Conservation (phyloP, 2,113 vertebrate species). For the Sphaerodactylus townsendi region DNA sequence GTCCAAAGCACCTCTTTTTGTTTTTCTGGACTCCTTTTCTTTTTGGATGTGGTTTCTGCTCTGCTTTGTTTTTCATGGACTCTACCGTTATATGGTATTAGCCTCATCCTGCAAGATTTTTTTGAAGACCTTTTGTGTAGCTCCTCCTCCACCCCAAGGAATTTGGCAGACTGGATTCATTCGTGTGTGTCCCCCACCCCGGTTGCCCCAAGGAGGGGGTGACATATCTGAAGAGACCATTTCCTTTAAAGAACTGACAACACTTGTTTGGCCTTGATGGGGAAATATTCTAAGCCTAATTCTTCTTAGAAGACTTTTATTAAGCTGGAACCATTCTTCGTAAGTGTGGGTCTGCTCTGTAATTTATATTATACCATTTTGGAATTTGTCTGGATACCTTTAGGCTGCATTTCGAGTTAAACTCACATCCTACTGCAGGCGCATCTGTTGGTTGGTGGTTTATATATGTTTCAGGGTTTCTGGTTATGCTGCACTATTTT, state of each 20-base stretch:
- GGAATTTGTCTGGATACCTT: neutral
- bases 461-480: neutral
- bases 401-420: neutral
- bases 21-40: neutral
- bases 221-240: neutral
- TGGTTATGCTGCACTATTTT: too few species aligned
- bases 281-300: neutral
- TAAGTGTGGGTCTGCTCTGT: neutral
- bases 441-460: neutral
- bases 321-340: neutral
- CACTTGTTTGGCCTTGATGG: neutral
- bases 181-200: neutral
- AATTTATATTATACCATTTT: neutral
- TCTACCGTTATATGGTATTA: neutral
- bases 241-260: neutral
- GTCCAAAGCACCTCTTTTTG: neutral
- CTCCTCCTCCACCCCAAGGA: neutral
- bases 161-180: conserved; percentile 1
- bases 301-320: neutral
- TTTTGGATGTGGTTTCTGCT: neutral
- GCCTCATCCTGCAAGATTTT: neutral
- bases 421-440: neutral
- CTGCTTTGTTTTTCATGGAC: neutral
- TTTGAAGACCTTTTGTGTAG: neutral
- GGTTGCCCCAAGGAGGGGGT: neutral